Evolutionary conservation across 2,888 invertebrate species (phyloP).

Genomic region (Polymixis lichenea): DNA sequence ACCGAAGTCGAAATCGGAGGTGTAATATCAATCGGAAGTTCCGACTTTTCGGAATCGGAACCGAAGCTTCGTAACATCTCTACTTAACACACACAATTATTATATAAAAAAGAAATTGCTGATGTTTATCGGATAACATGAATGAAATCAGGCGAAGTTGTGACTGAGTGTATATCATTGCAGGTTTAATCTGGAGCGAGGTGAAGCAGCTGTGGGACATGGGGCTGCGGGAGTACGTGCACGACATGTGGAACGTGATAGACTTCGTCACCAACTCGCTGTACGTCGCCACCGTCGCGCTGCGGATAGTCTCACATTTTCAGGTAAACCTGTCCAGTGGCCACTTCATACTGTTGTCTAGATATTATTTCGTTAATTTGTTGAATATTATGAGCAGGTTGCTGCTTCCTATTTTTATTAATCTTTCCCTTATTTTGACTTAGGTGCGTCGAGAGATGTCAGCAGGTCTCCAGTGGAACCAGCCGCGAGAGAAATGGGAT

Average conservation of each 20-base stretch:
- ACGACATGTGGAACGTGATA: constrained; percentile 99
- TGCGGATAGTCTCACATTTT: constrained; percentile 98
- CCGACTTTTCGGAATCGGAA: too few relatives aligned
- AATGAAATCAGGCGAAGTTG: neutral
- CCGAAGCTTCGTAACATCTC: too few relatives aligned
- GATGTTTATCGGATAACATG: neutral
- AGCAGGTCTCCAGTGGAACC: constrained; percentile 90
- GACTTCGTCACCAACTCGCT: constrained; percentile 99
- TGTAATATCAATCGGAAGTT: too few relatives aligned
- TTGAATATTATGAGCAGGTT: neutral
- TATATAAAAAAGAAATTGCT: neutral
- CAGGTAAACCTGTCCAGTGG: constrained; percentile 91
- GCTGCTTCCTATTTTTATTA: neutral
- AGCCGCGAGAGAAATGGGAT: constrained; percentile 98
- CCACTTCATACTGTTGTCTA: neutral
- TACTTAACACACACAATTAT: neutral
- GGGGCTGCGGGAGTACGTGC: constrained; percentile 98
- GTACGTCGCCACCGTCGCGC: constrained; percentile 98
- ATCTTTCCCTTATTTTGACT: constrained; percentile 3
- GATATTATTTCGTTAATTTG: neutral
- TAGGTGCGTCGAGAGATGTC: constrained; percentile 94
- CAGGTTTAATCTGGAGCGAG: constrained; percentile 99
- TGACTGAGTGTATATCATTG: constrained; percentile 4
- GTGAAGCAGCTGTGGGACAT: constrained; percentile 99
- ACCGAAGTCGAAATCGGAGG: too few relatives aligned